Conservation (phyloP, 2,888 invertebrate species). For the Dynastes tityus region DNA sequence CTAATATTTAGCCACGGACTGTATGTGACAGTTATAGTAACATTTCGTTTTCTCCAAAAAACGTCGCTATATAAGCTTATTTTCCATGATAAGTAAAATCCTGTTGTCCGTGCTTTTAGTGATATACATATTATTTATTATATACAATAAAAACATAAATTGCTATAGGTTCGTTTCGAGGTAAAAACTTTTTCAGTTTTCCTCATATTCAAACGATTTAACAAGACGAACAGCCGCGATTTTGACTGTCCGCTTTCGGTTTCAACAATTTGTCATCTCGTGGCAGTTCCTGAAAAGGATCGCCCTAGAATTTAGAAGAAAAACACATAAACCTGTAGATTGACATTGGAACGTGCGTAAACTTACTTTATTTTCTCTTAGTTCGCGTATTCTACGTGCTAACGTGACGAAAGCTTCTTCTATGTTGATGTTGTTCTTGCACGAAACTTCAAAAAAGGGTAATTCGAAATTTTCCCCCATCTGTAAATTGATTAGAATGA, state of each 20-base stretch:
- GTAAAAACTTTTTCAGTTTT: neutral
- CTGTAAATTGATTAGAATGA: constrained; percentile 69
- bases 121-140: constrained; percentile 35
- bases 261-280: constrained; percentile 60
- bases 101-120: constrained; percentile 36
- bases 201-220: constrained; percentile 49
- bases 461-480: constrained; percentile 91
- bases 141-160: constrained; percentile 47
- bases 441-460: constrained; percentile 91
- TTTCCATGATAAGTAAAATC: constrained; percentile 30
- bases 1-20: constrained; percentile 39
- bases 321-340: neutral
- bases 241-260: constrained; percentile 60
- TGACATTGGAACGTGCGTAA: constrained; percentile 5
- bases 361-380: constrained; percentile 56
- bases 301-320: constrained; percentile 59
- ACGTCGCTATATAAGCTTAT: constrained; percentile 13
- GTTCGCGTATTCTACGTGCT: constrained; percentile 86
- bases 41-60: constrained; percentile 10
- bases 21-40: constrained; percentile 26
- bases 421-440: constrained; percentile 89
- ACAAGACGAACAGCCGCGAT: constrained; percentile 61
- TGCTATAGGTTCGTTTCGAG: constrained; percentile 16
- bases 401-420: constrained; percentile 87
- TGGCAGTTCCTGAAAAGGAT: constrained; percentile 61